Percentiles rank a stretch among this genome's conserved stretches.
Conservation (phyloP, 1,140 invertebrate genomes). For the Agrilus planipennis region DNA sequence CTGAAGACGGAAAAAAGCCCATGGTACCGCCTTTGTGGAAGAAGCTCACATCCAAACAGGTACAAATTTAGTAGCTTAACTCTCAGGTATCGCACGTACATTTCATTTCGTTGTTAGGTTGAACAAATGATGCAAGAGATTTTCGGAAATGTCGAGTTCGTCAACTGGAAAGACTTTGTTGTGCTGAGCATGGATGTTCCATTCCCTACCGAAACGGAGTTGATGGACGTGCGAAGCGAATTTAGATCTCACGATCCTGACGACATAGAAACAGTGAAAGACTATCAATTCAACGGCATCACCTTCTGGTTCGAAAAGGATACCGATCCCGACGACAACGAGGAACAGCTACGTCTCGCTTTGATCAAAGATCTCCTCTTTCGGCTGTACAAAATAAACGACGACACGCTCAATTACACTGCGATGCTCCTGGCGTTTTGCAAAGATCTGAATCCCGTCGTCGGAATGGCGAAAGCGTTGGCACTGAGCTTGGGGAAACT, state of each 20-base stretch:
- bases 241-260: conserved; percentile 36
- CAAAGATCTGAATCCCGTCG: conserved; percentile 38
- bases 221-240: conserved; percentile 34
- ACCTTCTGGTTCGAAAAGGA: conserved; percentile 44
- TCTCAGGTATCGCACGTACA: too few species aligned
- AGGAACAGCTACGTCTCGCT: conserved; percentile 19
- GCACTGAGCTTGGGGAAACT: conserved; percentile 40
- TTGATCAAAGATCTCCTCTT: conserved; percentile 41
- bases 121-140: conserved; percentile 32
- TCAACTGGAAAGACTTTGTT: conserved; percentile 51
- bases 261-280: conserved; percentile 29
- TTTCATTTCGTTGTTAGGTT: too few species aligned
- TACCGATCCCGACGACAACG: conserved; percentile 1
- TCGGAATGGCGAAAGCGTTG: conserved; percentile 43
- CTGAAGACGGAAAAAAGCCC: conserved; percentile 34
- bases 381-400: conserved; percentile 37
- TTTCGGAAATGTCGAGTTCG: conserved; percentile 37
- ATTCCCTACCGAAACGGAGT: conserved; percentile 38
- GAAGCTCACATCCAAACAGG: conserved; percentile 34
- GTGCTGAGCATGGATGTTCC: conserved; percentile 41
- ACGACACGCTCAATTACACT: conserved; percentile 42
- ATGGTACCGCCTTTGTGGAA: conserved; percentile 41
- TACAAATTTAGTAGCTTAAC: too few species aligned
- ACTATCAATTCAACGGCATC: conserved; percentile 21
- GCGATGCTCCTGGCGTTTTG: conserved; percentile 46